Base-by-base conservation (phyloP, 1,140 invertebrate genomes). In the Anastrepha obliqua region DNA sequence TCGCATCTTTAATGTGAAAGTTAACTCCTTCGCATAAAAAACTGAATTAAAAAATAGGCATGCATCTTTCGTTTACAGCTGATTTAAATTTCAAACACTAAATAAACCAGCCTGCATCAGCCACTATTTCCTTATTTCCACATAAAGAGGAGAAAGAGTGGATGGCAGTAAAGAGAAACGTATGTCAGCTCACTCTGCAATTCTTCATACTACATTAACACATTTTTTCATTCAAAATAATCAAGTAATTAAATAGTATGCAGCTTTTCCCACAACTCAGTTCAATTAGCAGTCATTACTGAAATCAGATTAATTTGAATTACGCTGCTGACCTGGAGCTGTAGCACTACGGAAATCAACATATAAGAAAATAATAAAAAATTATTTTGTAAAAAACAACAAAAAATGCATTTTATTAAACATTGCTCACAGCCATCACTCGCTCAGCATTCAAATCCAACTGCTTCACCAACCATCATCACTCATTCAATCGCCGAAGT, bases 251-350 rank as follows among this genome's bases (percentile, higher is more conserved):
- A 8, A 1, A 29, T 29, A 29, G 29, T 29, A 29, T 1, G 29
- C 29, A 29, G 9, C 6, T 29, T 15, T 15, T n/a, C 3, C 47
- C 44, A 58, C 17, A 51, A 11, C 74, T 51, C 74, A 81, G 55
- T 29, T 74, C 5, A 81, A 58, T 81, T 55, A 47, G 17, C n/a
- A 47, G 4, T 81, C 74, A 55, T 55, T 55, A 81, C 3, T 29
- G 74, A 9, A 81, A 81, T 81, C n/a, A 81, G 51, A 9, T 51
- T 9, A 29, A 29, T 81, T 11, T 81, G 29, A 81, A 55, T 81
- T 81, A 20, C 74, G 17, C 47, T 7, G 20, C 13, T 55, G 47
- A 44, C 74, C 51, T 1, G n/a, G 74, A 81, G 74, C 74, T 81
- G 44, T 29, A 81, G 44, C 47, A 17, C 44, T 55, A 42, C 44